Evolutionary conservation across 2,888 invertebrate genomes (phyloP), one percentile per base, ranked within the genome.

Genomic region (Mongoloraphidia duomilia): DNA sequence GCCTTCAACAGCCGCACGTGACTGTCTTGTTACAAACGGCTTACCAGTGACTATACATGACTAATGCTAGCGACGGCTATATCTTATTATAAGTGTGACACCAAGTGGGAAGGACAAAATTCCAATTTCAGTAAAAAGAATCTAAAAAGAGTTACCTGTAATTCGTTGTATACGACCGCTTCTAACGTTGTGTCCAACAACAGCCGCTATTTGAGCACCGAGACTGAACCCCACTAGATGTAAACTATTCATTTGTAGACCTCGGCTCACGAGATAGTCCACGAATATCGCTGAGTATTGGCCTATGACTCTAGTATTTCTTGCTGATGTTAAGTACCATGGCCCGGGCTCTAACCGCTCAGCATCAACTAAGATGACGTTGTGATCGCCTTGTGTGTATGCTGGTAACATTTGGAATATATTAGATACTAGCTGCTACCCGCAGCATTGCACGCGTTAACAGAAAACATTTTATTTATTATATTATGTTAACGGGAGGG

Each of bases 171-270:
- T 73, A 44, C 64, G 65, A 61, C 77, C 77, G 56, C 74, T 67
- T 57, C 65, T 68, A 1, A 79, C 60, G 13, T 72, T 67, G 35
- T 68, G 64, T 1, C 79, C 80, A 0, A 78, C 75, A 1, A 80
- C 76, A 1, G 81, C 82, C 1, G 79, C 79, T 50, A 77, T 71
- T 54, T 81, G 80, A 0, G 76, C 77, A 0, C 80, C 81, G 48
- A 81, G 58, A 57, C 79, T 79, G 61, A 79, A 72, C 0, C 81
- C 80, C 3, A 79, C 65, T 33, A 79, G 60, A 57, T 79, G 79
- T 1, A 79, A 69, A 49, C 68, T 71, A 34, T 73, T 71, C 36
- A 78, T 57, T 38, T 75, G 63, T 39, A 78, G 59, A 1, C 77
- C 77, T 54, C 75, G 73, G 2, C 74, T 67, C 1, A 78, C 76